Base-by-base conservation (phyloP, 2,888 invertebrate genomes). In the Thymelicus lineola region DNA sequence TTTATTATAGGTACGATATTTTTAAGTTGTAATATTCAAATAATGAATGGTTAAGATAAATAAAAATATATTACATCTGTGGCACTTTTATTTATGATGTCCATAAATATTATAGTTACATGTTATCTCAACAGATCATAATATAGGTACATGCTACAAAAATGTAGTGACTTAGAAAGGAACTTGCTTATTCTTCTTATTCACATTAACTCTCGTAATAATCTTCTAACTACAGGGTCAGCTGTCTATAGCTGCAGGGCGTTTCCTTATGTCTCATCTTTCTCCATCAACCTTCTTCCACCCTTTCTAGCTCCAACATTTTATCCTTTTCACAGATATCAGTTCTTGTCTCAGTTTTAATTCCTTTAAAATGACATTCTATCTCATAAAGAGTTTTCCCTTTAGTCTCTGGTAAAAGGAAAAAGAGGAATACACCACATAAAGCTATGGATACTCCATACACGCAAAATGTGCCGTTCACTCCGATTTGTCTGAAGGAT, bases 351-450 rank as follows among this genome's bases (percentile, higher is more conserved):
- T 73, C 71, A 70, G 28, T 73, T 48, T 74, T 75, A 9, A 72
- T 70, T 6, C 91, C 90, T 80, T 82, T 90, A 71, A 95, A 95
- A 71, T 90, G 84, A 59, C 95, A 95, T 76, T 96, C 96, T 70
- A 96, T 96, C 81, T 96, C 96, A 73, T 95, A 91, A 48, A 96
- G 84, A 0, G 96, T 95, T 77, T 95, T 96, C 1, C 96, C 95
- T 78, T 95, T 95, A 0, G 96, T 96, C 84, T 96, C 96, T 0
- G 96, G 96, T 14, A 96, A 83, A n/a, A 93, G 88, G 65, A 90
- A 90, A 76, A 94, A 95, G 0, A 96, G 82, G 75, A 95, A 95
- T 0, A 93, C 73, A 0, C 95, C 94, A 48, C 96, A 96, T 4
- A 95, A 63, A 0, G 94, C 80, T 0, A 95, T 92, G 67, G 94